Base-by-base conservation (phyloP, 2,113 vertebrate genomes). In the Menura novaehollandiae region DNA sequence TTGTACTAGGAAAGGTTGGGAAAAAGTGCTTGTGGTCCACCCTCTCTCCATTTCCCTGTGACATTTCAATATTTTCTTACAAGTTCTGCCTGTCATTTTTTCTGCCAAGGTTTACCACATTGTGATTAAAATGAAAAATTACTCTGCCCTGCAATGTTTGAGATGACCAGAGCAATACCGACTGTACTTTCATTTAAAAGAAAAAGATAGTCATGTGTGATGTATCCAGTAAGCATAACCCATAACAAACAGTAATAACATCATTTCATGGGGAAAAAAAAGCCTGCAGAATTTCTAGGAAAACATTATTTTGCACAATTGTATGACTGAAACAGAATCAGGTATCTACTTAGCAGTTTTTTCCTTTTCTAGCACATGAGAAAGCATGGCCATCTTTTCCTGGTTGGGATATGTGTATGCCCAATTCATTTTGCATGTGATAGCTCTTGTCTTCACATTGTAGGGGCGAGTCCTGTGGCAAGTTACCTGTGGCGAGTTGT, bases 331-430 rank as follows among this genome's bases (percentile, higher is more conserved):
- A 96, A 81, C 9, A 14, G 18, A 74, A 63, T 58, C 11, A 82
- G 3, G 12, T 26, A 41, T 7, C 12, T 27, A 67, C 33, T 7
- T 44, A 49, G 1, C 17, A 49, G 26, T 7, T 71, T 41, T 58
- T 64, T 4, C 44, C n/a, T 59, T 74, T 74, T 73, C 59, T 80
- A 63, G 15, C 15, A 23, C 7, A 13, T 47, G 26, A 75, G 43
- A 37, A 21, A 58, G 7, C 7, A 20, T 21, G 5, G 10, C 23
- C 17, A 28, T 9, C 30, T 84, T 62, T 91, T 46, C 13, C 15
- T 66, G 16, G 1, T 1, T 58, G 28, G 11, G 12, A 13, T 49
- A 26, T 3, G 0, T 41, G 20, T 30, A 16, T 43, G n/a, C 2
- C 3, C 2, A 3, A 30, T 37, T 46, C 18, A 24, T 47, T 88